Evolutionary conservation across 2,797 vertebrate species (phyloP).

Genomic region (Vespertilio murinus): DNA sequence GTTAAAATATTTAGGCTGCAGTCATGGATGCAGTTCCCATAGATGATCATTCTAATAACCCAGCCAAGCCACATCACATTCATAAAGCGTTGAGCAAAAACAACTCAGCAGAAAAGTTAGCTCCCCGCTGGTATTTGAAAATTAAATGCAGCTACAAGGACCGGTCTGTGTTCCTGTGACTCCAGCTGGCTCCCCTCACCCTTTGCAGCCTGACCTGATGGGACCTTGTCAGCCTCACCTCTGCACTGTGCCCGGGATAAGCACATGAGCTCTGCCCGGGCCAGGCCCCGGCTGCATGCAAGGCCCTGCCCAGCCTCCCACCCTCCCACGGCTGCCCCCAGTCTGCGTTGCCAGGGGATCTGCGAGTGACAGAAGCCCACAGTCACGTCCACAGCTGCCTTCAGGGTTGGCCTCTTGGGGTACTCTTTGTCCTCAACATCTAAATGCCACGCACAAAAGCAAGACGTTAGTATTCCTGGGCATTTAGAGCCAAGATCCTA

Average conservation of each 20-base stretch:
- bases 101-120: not conserved
- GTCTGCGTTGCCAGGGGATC: not conserved
- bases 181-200: not conserved
- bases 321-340: not conserved
- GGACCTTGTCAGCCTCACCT: not conserved
- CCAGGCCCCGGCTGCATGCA: not conserved
- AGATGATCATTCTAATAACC: not conserved
- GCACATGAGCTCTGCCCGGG: not conserved
- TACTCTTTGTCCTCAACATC: not conserved
- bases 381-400: not conserved
- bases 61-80: not conserved
- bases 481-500: not conserved
- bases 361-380: not conserved
- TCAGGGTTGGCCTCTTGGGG: not conserved
- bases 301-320: not conserved
- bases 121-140: not conserved
- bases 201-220: not conserved
- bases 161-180: not conserved
- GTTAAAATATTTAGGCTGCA: not conserved
- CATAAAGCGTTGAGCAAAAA: not conserved
- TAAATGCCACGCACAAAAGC: not conserved
- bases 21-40: not conserved
- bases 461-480: not conserved
- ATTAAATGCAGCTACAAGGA: not conserved
- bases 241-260: not conserved